Conservation (phyloP, 2,888 invertebrate species). For the Horisme vitalbata region DNA sequence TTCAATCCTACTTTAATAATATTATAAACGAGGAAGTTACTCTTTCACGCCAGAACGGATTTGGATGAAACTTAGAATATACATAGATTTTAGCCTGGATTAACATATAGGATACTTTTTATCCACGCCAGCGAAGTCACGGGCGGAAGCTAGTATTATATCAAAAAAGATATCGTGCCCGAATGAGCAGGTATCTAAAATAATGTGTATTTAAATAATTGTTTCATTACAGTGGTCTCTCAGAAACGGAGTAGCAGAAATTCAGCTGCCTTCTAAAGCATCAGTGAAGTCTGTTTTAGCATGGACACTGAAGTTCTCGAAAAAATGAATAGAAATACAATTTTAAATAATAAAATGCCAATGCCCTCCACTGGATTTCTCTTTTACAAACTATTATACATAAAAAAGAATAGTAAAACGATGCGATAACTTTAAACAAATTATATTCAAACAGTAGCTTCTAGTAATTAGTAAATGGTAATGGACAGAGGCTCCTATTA, state of each 20-base stretch:
- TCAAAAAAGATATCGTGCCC: no score
- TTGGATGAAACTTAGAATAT: no score
- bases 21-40: no score
- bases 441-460: slow-evolving; percentile 28
- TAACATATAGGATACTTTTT: no score
- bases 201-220: not conserved
- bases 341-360: not conserved
- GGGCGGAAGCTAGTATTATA: no score
- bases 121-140: no score
- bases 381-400: no score
- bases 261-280: slow-evolving; percentile 67
- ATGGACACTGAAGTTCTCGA: slow-evolving; percentile 58
- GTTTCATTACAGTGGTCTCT: slow-evolving; percentile 64
- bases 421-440: slow-evolving; percentile 21
- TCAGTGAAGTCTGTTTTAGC: slow-evolving; percentile 63
- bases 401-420: not conserved
- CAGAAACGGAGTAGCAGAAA: slow-evolving; percentile 47
- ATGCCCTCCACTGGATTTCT: not conserved
- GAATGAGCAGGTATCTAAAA: no score
- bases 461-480: slow-evolving; percentile 12
- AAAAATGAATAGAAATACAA: slow-evolving; percentile 36
- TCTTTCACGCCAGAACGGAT: no score
- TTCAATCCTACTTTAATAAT: no score
- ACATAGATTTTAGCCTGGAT: no score
- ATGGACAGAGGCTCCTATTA: slow-evolving; percentile 18